Base-by-base conservation (phyloP, 2,797 vertebrate species). In the Eremophila alpestris region DNA sequence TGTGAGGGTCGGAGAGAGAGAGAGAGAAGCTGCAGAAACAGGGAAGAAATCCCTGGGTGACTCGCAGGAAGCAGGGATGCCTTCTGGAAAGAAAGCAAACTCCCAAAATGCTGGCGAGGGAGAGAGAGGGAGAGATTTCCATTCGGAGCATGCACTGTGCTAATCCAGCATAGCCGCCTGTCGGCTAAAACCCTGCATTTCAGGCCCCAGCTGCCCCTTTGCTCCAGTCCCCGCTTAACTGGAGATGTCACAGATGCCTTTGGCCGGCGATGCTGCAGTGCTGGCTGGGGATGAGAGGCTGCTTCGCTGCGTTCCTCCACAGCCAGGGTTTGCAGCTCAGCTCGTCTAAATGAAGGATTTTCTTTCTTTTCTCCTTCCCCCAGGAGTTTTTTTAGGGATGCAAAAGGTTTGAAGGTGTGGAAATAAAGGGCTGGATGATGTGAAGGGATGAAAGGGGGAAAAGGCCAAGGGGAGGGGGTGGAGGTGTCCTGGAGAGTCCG, bases 81-180 rank as follows among this genome's bases (percentile, higher is more conserved):
- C 73, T 93, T 82, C 59, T 8, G 38, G 78, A 55, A 86, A 29
- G 62, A 68, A 96, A 94, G 59, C 32, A 86, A 68, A 88, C 79
- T 88, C 91, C 73, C 3, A 11, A 82, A 88, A 92, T 23, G 70
- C 80, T 90, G 74, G 43, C n/a, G 64, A 60, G 52, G 16, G 62
- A 43, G 40, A 69, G 23, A 46, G 32, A 79, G 81, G 41, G 32
- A 79, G 81, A 77, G 81, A 89, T 96, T 96, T 87, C 84, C 62
- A 95, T 87, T 65, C 87, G 54, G 78, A 92, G 90, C 87, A 87
- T 93, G 87, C 83, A 90, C 64, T 5, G 10, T 21, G 46, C 54
- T 95, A 91, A 95, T 83, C 92, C 92, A 93, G 93, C 94, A 87
- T 83, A 93, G 96, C 96, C 90, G 89, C 93, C 96, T 97, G 95